Evolutionary conservation across 2,888 invertebrate species (phyloP), one percentile per base, ranked within the genome.

Genomic region (Athripsodes cinereus): DNA sequence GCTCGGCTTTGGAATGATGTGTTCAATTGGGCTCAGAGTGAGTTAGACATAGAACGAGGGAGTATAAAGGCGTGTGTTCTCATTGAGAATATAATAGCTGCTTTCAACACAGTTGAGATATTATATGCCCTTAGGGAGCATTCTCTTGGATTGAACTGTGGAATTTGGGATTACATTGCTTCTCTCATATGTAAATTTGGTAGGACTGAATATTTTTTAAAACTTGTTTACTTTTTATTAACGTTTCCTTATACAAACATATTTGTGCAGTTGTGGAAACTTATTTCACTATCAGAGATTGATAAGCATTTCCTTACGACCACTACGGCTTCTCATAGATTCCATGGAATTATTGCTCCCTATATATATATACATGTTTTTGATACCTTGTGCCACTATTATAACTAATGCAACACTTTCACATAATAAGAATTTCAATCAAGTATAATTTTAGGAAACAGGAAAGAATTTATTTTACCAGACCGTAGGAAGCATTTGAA

Each of bases 101-200:
- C 81, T 2, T 87, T 87, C 73, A 83, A 86, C 71, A 75, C 85
- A 73, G 84, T 88, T 51, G 83, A 85, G 67, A 88, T 88, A 60
- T 73, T 87, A 55, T 86, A 77, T 69, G 83, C 82, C 13, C 69
- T 88, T 40, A 78, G 72, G 63, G 81, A 86, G 56, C 85, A 87
- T 70, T 85, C 86, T 0, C 70, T 86, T 35, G 87, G 87, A 2
- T 74, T 88, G 1, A 88, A 87, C 68, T 87, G 87, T 70, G 87
- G 88, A 2, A 84, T 87, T 64, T 88, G 87, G 88, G 87, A 88
- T 68, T 88, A 87, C 68, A 79, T 82, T 55, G 84, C 84, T 0
- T 84, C 84, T 2, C 82, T 86, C 53, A 81, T 86, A 64, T 75
- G 79, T 22, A 85, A 84, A 69, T 84, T 85, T 71, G 84, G 84